Evolutionary conservation across 2,888 invertebrate species (phyloP), one percentile per base, ranked within the genome.

Genomic region (Camponotus fellah): DNA sequence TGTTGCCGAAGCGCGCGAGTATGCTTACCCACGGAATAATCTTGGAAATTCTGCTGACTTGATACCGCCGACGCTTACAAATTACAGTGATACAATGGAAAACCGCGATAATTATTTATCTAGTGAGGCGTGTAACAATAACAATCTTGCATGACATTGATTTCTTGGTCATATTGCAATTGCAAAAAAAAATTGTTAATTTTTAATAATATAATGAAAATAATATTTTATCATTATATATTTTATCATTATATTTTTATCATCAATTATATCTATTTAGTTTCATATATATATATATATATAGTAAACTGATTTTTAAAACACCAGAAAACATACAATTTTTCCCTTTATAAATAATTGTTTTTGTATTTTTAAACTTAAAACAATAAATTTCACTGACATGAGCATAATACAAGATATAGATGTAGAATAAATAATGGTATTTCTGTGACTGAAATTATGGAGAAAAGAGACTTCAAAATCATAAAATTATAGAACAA

Each of bases 21-120:
- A 34, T 80, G 72, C 71, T 80, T 80, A 72, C 37, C 46, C 37
- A n/a, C 46, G 43, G 79, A 80, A 80, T 80, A 80, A 80, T 80
- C 79, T 46, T 60, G 46, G 60, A 80, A 80, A 80, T 72, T 72
- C 60, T 37, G 46, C 72, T 72, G 72, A 60, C 79, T 72, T 60
- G 71, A 79, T 79, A 79, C 34, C 60, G 46, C 46, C 68, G 40
- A 40, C 66, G 37, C 26, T 53, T 53, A 66, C 40, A 77, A 77
- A 68, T 77, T 68, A 26, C 43, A 68, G 32, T 12, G 12, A 66
- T 66, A 66, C 40, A 77, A 77, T 68, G 12, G 56, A 77, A 77
- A 77, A 56, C 72, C 37, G 10, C 34, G 43, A 71, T 46, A 43
- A 60, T 72, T 43, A 72, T n/a, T 32, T 53, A 65, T 76, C 56